Base-by-base conservation (phyloP, 1,140 invertebrate species). In the Drosophila rhopaloa region DNA sequence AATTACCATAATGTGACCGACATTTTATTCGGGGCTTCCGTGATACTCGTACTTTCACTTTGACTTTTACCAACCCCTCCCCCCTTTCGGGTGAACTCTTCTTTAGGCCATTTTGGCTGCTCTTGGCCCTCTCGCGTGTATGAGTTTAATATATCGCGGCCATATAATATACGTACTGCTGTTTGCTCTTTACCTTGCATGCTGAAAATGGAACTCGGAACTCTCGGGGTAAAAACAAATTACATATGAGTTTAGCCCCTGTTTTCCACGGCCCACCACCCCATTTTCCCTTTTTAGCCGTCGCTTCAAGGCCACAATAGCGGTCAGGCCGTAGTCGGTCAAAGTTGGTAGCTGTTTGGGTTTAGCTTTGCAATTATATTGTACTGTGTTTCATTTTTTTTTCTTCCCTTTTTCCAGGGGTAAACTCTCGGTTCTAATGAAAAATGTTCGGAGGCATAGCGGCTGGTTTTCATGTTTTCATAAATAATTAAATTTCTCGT, bases 401-500 rank as follows among this genome's bases (percentile, higher is more conserved):
- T 14, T 9, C 14, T 7, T 32, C 5, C 29, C 6, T 32, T 32
- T 32, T 32, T 32, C 29, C 35, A 7, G 54, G 54, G 65, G 60
- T 16, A 35, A 48, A 75, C 82, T 62, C 74, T 62, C 79, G 68
- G 70, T 62, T 76, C 77, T 79, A 85, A 85, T 85, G 81, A 85
- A 85, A 85, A 86, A 85, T 81, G 77, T 75, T 72, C 56, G 66
- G 65, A 74, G 53, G 59, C 58, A 56, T 41, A 35, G 62, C 37
- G 13, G 44, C 41, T 56, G 67, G 65, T 70, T 78, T 72, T 68
- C 82, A 85, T 85, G 82, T 85, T 83, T 86, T 88, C 83, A 88
- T 86, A 86, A 86, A 86, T 86, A 86, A 86, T 86, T 86, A 86
- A 86, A 84, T 76, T 82, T 76, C 62, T 86, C 66, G 62, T 50